These are phyloP conservation scores for Lycaon pictus DNA, from an alignment of 2,113 vertebrate species.

Conservation along the genomic window DNA sequence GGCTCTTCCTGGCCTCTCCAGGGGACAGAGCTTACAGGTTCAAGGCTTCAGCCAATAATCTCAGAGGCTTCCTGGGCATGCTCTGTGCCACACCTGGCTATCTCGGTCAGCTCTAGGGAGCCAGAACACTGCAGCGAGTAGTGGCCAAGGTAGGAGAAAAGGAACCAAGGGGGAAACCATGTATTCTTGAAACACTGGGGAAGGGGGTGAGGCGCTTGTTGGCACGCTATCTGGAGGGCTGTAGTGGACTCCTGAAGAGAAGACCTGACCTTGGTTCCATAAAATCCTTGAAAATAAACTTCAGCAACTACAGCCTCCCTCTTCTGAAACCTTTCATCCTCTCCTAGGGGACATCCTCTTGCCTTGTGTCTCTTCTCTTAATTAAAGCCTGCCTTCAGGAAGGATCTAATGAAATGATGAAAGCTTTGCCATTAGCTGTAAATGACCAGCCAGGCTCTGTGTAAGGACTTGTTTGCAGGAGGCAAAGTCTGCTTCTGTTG, in stretches of 20 bases:
- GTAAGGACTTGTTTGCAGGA: slow-evolving; percentile 8
- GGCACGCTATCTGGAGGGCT: not conserved
- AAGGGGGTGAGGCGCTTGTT: not conserved
- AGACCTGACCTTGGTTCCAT: not conserved
- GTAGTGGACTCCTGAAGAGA: not conserved
- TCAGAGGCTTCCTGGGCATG: not conserved
- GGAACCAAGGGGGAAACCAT: not conserved
- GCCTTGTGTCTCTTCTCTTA: not conserved
- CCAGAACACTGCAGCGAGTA: not conserved
- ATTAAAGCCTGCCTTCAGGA: not conserved
- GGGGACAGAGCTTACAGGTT: not conserved
- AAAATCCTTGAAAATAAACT: not conserved
- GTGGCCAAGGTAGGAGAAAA: not conserved
- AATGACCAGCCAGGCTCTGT: not conserved
- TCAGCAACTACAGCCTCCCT: not conserved
- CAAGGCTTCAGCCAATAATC: not conserved
- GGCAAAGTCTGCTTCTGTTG: not conserved
- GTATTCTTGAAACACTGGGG: not conserved
- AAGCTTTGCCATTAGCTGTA: not conserved
- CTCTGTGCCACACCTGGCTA: fast-evolving
- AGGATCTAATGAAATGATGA: not conserved
- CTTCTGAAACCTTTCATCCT: not conserved
- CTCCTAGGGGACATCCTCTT: not conserved
- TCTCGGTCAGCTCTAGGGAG: not conserved
- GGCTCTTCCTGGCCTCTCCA: not conserved